Percentiles rank a stretch among this genome's conserved stretches.
These are phyloP conservation scores for Nymphalis c-album DNA, from an alignment of 2,888 invertebrate species.

Conservation along the genomic window DNA sequence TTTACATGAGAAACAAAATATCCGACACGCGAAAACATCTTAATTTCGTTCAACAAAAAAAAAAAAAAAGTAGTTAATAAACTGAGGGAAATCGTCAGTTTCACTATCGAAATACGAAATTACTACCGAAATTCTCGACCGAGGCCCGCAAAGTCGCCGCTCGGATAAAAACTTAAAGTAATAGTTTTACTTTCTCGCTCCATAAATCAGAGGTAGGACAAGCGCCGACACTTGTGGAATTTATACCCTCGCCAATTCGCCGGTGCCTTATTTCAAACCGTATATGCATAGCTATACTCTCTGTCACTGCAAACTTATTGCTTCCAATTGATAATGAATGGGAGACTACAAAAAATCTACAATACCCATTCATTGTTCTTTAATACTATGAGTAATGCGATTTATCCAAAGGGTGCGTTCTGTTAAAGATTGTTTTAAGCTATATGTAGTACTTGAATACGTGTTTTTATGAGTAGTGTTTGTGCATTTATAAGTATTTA, in stretches of 20 bases:
- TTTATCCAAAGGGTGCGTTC: constrained; percentile 6
- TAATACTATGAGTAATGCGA: constrained; percentile 34
- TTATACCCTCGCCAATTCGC: constrained; percentile 59
- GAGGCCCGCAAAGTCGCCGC: constrained; percentile 59
- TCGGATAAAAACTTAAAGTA: constrained; percentile 60
- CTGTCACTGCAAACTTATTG: constrained; percentile 47
- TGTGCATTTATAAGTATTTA: no score
- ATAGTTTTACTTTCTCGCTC: constrained; percentile 63
- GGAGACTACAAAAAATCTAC: constrained; percentile 37
- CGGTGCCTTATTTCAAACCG: constrained; percentile 49
- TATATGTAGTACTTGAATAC: neutral
- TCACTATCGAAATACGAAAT: constrained; percentile 51
- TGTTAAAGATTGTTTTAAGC: neutral
- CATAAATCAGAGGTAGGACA: constrained; percentile 70
- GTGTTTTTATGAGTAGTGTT: no score
- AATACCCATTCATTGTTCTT: constrained; percentile 39
- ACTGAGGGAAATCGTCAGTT: constrained; percentile 35
- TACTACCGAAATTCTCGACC: constrained; percentile 55
- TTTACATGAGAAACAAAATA: neutral
- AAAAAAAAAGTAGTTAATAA: constrained; percentile 30
- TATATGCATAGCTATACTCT: constrained; percentile 41
- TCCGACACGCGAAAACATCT: neutral
- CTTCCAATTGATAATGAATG: constrained; percentile 46
- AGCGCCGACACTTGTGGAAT: constrained; percentile 69
- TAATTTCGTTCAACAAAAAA: constrained; percentile 8